Evolutionary conservation across 1,140 invertebrate species (phyloP).

Genomic region (Macrostomum lignano): DNA sequence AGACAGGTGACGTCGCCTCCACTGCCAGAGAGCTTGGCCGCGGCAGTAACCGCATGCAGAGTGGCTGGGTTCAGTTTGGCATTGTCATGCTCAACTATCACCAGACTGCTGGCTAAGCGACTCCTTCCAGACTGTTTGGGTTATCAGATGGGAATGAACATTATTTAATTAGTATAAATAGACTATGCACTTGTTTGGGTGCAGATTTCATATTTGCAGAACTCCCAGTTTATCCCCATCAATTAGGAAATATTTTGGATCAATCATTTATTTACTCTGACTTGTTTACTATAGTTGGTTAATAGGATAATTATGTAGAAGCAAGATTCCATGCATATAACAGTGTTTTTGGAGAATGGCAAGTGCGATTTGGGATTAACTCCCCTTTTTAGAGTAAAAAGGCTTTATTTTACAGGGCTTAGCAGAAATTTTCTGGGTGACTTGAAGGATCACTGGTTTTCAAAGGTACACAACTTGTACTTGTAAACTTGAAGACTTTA

Average conservation of each 20-base stretch:
- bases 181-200: background rate
- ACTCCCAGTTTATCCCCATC: background rate
- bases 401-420: too few species aligned
- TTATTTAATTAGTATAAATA: too few species aligned
- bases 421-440: too few species aligned
- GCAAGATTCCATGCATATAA: slow-evolving; percentile 4
- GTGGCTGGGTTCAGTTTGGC: slow-evolving; percentile 51
- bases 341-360: too few species aligned
- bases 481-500: too few species aligned
- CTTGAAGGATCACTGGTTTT: too few species aligned
- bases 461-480: too few species aligned
- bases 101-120: slow-evolving; percentile 36
- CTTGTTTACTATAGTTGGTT: background rate
- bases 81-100: slow-evolving; percentile 82
- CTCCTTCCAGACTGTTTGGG: background rate
- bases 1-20: slow-evolving; percentile 64
- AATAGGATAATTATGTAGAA: slow-evolving; percentile 1
- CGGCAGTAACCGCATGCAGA: slow-evolving; percentile 61
- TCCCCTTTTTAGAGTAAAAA: too few species aligned
- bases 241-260: background rate
- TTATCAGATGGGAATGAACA: background rate
- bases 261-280: slow-evolving; percentile 1
- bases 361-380: too few species aligned
- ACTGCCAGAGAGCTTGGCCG: slow-evolving; percentile 51
- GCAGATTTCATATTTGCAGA: background rate